A percentile compares a stretch with the other conserved stretches of the same genome.
Conservation (phyloP, 2,797 vertebrate genomes). For the Cichlasoma orientale region DNA sequence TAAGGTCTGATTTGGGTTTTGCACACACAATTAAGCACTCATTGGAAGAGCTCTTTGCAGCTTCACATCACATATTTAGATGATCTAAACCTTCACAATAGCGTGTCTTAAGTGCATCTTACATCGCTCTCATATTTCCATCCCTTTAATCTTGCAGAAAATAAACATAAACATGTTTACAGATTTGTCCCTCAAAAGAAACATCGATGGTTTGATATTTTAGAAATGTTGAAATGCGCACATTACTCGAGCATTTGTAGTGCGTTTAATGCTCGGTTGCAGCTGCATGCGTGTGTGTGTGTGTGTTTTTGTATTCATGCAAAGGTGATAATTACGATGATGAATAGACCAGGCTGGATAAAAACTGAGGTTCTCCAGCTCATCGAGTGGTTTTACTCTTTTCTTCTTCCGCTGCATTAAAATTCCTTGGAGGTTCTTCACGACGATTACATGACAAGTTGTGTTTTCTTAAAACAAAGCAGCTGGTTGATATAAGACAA, state of each 20-base stretch:
- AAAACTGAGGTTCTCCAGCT: conserved; percentile 57
- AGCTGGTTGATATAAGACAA: conserved; percentile 68
- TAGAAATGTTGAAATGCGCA: conserved; percentile 17
- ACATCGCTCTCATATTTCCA: conserved; percentile 21
- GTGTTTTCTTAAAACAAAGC: conserved; percentile 77
- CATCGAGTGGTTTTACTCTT: conserved; percentile 67
- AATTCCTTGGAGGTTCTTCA: conserved; percentile 66
- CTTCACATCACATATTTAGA: neutral
- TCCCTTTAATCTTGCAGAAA: conserved; percentile 6
- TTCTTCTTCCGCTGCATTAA: conserved; percentile 69
- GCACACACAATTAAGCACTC: conserved; percentile 57
- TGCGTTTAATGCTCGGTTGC: conserved; percentile 10
- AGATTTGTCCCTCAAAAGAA: neutral
- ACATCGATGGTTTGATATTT: conserved; percentile 3
- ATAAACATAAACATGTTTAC: conserved; percentile 35
- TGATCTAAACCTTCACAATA: conserved; percentile 17
- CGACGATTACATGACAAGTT: conserved; percentile 73
- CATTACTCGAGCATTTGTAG: conserved; percentile 9
- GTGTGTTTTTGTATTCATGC: conserved; percentile 9
- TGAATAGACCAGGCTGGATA: conserved; percentile 41
- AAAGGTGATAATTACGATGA: conserved; percentile 57
- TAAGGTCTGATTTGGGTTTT: conserved; percentile 54
- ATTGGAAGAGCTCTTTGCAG: conserved; percentile 50
- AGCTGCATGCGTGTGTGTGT: conserved; percentile 1
- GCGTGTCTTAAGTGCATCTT: conserved; percentile 6